Evolutionary conservation across 2,888 invertebrate species (phyloP).

Genomic region (Trachelus troglodyta): DNA sequence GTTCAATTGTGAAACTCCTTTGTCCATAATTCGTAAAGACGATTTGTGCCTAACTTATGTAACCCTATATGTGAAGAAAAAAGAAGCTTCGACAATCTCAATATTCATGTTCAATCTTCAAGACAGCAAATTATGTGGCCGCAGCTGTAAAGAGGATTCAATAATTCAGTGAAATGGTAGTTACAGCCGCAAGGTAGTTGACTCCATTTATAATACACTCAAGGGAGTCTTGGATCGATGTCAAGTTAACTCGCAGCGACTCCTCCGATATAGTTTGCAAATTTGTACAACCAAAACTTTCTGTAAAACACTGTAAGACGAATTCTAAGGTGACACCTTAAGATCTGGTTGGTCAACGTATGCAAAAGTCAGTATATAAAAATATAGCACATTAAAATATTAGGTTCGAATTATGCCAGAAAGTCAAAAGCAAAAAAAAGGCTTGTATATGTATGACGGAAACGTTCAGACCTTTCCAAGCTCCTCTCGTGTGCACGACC

Average conservation of each 20-base stretch:
- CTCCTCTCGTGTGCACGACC: not conserved
- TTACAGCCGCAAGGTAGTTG: conserved; percentile 3
- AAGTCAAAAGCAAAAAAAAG: not conserved
- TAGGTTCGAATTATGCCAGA: not conserved
- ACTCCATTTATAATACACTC: conserved; percentile 4
- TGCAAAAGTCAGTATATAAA: not conserved
- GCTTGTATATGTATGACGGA: not conserved
- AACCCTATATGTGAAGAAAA: not conserved
- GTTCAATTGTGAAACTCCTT: not conserved
- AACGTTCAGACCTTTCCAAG: not conserved
- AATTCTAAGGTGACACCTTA: not conserved
- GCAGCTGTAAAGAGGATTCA: not conserved
- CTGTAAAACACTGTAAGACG: not conserved
- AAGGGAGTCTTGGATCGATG: not conserved
- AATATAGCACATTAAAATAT: not conserved
- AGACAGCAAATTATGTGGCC: not conserved
- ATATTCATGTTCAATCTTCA: not conserved
- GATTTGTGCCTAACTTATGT: not conserved
- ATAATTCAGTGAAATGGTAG: conserved; percentile 7
- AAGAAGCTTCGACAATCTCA: not conserved
- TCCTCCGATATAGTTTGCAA: not conserved
- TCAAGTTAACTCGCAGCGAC: not conserved
- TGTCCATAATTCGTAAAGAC: not conserved
- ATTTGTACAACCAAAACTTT: not conserved
- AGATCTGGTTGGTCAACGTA: not conserved